Evolutionary conservation across 2,113 vertebrate species (phyloP).

Genomic region (Colius striatus): DNA sequence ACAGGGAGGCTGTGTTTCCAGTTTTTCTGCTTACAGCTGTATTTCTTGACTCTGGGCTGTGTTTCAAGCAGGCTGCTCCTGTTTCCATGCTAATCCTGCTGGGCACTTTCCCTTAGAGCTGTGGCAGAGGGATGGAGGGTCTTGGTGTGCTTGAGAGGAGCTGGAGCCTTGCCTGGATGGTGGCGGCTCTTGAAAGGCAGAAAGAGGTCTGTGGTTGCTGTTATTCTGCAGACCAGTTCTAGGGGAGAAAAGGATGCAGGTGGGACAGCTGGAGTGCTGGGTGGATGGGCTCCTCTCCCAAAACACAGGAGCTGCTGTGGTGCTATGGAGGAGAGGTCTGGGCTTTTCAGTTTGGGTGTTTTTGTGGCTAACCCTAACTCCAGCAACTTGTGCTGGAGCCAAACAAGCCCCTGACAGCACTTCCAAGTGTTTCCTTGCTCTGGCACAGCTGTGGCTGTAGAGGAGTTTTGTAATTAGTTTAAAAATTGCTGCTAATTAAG

Average conservation of each 20-base stretch:
- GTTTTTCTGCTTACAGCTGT: fast-evolving
- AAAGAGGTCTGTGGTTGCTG: background rate
- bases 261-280: fast-evolving
- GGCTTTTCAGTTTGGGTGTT: fast-evolving
- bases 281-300: background rate
- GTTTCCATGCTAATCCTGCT: background rate
- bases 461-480: background rate
- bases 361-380: background rate
- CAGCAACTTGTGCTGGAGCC: background rate
- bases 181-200: background rate
- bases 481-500: background rate
- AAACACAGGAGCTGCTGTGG: background rate
- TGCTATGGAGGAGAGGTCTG: fast-evolving
- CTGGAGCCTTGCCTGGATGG: background rate
- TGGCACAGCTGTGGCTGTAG: background rate
- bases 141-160: no score
- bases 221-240: background rate
- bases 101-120: background rate
- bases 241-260: no score
- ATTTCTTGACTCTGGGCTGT: background rate
- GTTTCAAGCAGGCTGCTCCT: background rate
- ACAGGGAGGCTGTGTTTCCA: background rate
- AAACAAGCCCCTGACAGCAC: fast-evolving
- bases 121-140: background rate
- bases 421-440: background rate